Percentiles rank a stretch among this genome's conserved stretches.
Conservation (phyloP, 2,113 vertebrate species). For the Corynorhinus townsendii region DNA sequence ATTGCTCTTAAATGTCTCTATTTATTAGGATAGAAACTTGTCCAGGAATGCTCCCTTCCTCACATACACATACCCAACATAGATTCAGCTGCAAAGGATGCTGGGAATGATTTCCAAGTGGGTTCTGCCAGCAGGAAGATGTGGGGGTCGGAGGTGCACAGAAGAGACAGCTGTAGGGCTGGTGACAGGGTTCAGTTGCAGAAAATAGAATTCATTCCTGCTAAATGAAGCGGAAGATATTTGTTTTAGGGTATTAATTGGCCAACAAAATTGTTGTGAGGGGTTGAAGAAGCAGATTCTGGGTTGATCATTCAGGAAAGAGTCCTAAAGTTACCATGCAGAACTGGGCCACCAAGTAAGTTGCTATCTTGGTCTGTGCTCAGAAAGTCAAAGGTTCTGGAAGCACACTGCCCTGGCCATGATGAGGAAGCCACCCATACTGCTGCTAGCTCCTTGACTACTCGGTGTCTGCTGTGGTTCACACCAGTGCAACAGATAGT, state of each 20-base stretch:
- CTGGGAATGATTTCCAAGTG: background rate
- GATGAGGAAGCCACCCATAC: background rate
- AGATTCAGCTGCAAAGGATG: background rate
- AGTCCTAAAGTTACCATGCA: background rate
- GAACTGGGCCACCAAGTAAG: background rate
- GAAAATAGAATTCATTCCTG: background rate
- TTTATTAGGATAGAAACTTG: background rate
- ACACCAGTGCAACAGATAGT: background rate
- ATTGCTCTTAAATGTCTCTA: background rate
- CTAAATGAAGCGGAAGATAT: background rate
- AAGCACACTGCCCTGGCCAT: background rate
- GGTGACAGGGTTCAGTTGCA: background rate
- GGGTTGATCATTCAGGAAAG: background rate
- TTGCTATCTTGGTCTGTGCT: background rate
- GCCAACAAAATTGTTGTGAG: background rate
- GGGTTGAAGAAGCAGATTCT: background rate
- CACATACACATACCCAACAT: background rate
- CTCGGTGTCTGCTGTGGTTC: rapidly evolving
- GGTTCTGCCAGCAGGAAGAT: background rate
- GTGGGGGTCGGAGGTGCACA: background rate
- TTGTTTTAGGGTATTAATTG: background rate
- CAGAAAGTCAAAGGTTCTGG: background rate
- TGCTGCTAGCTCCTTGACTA: background rate
- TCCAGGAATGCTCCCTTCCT: background rate
- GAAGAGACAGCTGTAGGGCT: background rate